Evolutionary conservation across 2,888 invertebrate species (phyloP).

Genomic region (Drosophila neutralis): DNA sequence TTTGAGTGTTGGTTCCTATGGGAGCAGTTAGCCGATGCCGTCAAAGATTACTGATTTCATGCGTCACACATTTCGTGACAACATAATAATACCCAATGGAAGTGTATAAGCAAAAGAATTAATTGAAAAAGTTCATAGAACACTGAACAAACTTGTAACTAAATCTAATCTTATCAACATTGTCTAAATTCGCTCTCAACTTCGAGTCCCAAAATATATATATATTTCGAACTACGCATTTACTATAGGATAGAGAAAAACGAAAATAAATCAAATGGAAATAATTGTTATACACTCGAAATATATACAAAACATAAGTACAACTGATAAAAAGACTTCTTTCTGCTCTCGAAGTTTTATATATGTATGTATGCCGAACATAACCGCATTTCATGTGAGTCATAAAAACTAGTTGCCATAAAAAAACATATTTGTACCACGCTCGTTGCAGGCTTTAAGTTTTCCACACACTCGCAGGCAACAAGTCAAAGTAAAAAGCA

Average conservation of each 20-base stretch:
- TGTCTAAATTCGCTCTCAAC: neutral
- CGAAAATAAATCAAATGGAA: neutral
- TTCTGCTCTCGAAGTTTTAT: neutral
- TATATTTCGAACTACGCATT: neutral
- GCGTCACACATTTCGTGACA: neutral
- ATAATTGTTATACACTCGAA: neutral
- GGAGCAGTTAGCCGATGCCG: neutral
- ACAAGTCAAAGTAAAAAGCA: constrained; percentile 24
- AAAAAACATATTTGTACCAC: constrained; percentile 34
- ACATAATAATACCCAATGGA: neutral
- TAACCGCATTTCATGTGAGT: constrained; percentile 33
- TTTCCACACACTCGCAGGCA: constrained; percentile 19
- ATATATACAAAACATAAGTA: neutral
- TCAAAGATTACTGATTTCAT: neutral
- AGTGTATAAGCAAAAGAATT: neutral
- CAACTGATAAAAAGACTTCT: neutral
- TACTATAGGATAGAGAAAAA: neutral
- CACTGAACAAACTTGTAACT: neutral
- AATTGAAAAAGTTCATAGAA: constrained; percentile 1
- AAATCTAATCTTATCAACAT: constrained; percentile 21
- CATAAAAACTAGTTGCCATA: constrained; percentile 45
- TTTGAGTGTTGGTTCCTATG: neutral
- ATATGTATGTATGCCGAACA: neutral
- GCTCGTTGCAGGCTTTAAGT: constrained; percentile 1
- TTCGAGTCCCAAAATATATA: neutral